Evolutionary conservation across 2,113 vertebrate genomes (phyloP).

Genomic region (Alligator sinensis): DNA sequence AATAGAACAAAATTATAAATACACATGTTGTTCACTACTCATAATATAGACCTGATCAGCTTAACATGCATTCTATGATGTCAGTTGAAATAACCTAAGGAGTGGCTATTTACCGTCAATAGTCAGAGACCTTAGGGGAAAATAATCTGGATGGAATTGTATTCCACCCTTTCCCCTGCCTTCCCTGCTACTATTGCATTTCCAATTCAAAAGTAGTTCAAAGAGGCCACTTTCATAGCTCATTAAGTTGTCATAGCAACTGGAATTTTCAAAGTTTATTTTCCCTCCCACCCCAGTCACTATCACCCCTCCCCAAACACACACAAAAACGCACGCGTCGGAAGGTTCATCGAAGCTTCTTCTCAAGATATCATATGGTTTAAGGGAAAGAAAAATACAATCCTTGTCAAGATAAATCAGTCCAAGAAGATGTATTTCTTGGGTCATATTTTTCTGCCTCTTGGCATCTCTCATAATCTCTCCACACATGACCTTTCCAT

Average conservation of each 20-base stretch:
- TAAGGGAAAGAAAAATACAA: not conserved
- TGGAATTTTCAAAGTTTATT: conserved; percentile 70
- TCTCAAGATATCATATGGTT: not conserved
- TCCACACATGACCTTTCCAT: not conserved
- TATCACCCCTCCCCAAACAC: not conserved
- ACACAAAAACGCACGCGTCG: not conserved
- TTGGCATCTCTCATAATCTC: not conserved
- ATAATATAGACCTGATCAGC: rapidly evolving
- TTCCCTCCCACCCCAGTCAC: not conserved
- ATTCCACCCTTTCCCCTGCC: not conserved
- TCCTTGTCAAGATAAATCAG: not conserved
- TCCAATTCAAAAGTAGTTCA: conserved; percentile 40
- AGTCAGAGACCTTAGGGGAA: not conserved
- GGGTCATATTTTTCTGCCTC: not conserved
- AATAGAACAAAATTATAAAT: not conserved
- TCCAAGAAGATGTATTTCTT: not conserved
- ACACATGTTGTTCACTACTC: not conserved
- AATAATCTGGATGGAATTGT: not conserved
- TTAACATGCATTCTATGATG: rapidly evolving
- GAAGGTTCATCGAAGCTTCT: not conserved
- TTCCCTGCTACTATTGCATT: conserved; percentile 16
- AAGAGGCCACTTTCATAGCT: conserved; percentile 69
- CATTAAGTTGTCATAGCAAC: conserved; percentile 72
- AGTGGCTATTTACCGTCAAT: not conserved
- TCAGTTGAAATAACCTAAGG: not conserved